Evolutionary conservation across 2,113 vertebrate species (phyloP).

Genomic region (Burhinus bistriatus): DNA sequence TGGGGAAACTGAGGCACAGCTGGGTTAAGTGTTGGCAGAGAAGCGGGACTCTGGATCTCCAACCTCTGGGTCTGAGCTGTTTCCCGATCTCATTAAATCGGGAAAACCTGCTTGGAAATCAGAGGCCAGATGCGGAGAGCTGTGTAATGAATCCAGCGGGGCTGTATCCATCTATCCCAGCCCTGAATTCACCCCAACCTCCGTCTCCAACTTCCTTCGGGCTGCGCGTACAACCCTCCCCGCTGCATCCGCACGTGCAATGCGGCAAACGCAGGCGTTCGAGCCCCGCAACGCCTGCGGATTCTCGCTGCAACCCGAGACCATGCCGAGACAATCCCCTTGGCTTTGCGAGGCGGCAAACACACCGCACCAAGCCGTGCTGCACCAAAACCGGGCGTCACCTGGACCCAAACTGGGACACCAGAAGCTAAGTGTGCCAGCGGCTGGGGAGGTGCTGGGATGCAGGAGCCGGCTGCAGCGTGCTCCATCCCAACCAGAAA

Average conservation of each 20-base stretch:
- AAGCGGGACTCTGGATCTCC: neutral
- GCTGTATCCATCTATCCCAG: rapidly evolving
- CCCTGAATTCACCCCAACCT: neutral
- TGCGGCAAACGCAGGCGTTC: rapidly evolving
- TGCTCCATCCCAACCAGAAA: neutral
- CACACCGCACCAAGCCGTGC: rapidly evolving
- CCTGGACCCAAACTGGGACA: neutral
- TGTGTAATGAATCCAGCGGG: neutral
- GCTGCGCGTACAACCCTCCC: neutral
- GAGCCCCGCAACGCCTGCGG: rapidly evolving
- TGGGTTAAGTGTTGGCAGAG: neutral
- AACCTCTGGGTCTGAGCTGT: neutral
- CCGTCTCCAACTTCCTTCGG: neutral
- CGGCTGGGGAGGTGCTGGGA: neutral
- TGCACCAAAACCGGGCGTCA: rapidly evolving
- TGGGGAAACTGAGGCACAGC: neutral
- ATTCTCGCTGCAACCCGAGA: neutral
- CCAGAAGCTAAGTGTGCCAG: neutral
- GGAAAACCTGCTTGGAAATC: neutral
- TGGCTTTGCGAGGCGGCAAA: rapidly evolving
- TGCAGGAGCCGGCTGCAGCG: neutral
- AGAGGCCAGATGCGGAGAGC: neutral
- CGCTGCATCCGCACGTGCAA: neutral
- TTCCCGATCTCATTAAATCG: neutral
- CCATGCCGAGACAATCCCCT: rapidly evolving